Conservation (phyloP, 2,888 invertebrate genomes). For the Drosophila monieri region DNA sequence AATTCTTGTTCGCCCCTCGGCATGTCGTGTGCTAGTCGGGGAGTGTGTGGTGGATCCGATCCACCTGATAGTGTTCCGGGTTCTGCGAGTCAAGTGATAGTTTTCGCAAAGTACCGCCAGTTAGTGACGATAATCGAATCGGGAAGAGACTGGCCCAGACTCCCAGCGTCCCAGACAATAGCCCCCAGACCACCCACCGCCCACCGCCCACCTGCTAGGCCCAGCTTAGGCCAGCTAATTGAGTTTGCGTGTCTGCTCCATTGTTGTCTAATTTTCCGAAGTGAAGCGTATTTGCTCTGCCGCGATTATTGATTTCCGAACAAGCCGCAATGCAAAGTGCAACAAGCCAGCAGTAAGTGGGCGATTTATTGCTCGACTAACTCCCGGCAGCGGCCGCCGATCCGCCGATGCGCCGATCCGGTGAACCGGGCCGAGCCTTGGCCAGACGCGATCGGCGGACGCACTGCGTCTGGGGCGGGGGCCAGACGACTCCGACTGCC, state of each 20-base stretch:
- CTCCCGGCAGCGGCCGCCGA: slow-evolving; percentile 1
- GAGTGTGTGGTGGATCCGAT: too few species aligned
- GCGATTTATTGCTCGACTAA: slow-evolving; percentile 66
- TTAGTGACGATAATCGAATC: not conserved
- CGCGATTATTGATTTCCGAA: slow-evolving; percentile 42
- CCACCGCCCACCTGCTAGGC: slow-evolving; percentile 26
- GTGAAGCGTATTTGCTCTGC: slow-evolving; percentile 20
- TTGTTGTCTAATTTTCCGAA: slow-evolving; percentile 39
- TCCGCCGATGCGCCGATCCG: slow-evolving; percentile 19
- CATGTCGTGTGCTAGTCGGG: too few species aligned
- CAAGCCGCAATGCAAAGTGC: slow-evolving; percentile 32
- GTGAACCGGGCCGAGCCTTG: slow-evolving; percentile 19
- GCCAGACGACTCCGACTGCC: slow-evolving; percentile 48
- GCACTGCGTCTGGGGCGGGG: not conserved
- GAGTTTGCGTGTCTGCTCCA: slow-evolving; percentile 70
- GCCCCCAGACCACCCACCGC: slow-evolving; percentile 2
- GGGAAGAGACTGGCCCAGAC: not conserved
- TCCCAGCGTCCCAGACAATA: slow-evolving; percentile 5
- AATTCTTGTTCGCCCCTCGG: slow-evolving; percentile 7
- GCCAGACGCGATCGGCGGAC: slow-evolving; percentile 2
- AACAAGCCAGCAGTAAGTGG: slow-evolving; percentile 46
- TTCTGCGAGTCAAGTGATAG: too few species aligned
- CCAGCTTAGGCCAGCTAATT: slow-evolving; percentile 68
- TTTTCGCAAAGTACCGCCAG: too few species aligned
- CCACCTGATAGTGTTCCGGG: too few species aligned